Base-by-base conservation (phyloP, 1,140 invertebrate species). In the Lepidurus apus region DNA sequence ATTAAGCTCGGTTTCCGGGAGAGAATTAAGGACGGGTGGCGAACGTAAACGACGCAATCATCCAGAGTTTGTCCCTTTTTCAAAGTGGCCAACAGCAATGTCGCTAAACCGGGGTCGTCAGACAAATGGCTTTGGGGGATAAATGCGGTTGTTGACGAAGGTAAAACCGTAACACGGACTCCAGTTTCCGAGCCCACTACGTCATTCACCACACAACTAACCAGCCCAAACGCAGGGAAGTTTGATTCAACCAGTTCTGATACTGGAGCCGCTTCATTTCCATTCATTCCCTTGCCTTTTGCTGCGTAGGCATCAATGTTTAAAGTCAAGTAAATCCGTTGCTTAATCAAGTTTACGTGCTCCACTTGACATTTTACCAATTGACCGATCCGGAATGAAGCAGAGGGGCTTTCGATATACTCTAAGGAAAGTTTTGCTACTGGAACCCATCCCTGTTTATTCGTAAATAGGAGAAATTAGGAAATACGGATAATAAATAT, bases 361-460 rank as follows among this genome's bases (percentile, higher is more conserved):
- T 81, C 45, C 10, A 87, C 84, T 80, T 83, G 81, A 79, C 85
- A 85, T 80, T 84, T 84, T 0, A 87, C 74, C 65, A 83, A 81
- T 76, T 83, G 80, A 4, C 83, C 84, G 8, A 78, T 44, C 34
- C 80, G 77, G 80, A 85, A 86, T 65, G 83, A 81, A 80, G 85
- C 84, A 53, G 82, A 80, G n/a, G 83, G 82, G 75, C 84, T 79
- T 78, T 83, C 82, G 44, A 79, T 80, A 17, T 45, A 21, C 7
- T 79, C 47, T 26, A 26, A 45, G 0, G 75, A 65, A 9, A 79
- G 73, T 77, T 78, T 81, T 17, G 77, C 47, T 7, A 77, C 75
- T 42, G 79, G 81, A 13, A 79, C 43, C 24, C 76, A 81, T 24
- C 76, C 81, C 73, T 73, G 42, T 11, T 34, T 45, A 21, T 47